Evolutionary conservation across 2,113 vertebrate genomes (phyloP).

Genomic region (Antechinus stuartii): DNA sequence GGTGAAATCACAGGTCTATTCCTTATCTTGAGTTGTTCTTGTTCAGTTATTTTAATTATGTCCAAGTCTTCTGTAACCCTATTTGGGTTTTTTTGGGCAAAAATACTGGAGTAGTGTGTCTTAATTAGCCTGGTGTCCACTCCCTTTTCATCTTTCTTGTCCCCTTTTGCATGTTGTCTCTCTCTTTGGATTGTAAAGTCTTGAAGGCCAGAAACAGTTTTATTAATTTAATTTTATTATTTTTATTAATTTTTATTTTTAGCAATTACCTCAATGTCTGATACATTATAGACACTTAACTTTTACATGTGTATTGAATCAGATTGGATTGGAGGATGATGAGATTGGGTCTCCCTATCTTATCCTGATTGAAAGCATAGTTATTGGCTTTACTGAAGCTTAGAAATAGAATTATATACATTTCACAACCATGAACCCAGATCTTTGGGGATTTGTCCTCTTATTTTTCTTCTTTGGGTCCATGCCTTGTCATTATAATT

Average conservation of each 20-base stretch:
- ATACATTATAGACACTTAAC: background rate
- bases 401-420: background rate
- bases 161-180: background rate
- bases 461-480: background rate
- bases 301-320: background rate
- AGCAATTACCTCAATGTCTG: background rate
- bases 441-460: background rate
- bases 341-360: too few relatives aligned
- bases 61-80: background rate
- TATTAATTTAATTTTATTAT: background rate
- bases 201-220: background rate
- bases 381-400: background rate
- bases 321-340: background rate
- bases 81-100: background rate
- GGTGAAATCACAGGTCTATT: background rate
- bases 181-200: background rate
- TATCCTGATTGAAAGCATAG: background rate
- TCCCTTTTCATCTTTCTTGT: background rate
- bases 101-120: background rate
- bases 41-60: background rate
- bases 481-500: background rate
- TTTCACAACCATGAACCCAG: background rate
- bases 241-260: background rate
- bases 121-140: background rate
- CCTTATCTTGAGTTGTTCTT: background rate